Evolutionary conservation across 1,140 invertebrate genomes (phyloP).

Genomic region (Drosophila simulans): DNA sequence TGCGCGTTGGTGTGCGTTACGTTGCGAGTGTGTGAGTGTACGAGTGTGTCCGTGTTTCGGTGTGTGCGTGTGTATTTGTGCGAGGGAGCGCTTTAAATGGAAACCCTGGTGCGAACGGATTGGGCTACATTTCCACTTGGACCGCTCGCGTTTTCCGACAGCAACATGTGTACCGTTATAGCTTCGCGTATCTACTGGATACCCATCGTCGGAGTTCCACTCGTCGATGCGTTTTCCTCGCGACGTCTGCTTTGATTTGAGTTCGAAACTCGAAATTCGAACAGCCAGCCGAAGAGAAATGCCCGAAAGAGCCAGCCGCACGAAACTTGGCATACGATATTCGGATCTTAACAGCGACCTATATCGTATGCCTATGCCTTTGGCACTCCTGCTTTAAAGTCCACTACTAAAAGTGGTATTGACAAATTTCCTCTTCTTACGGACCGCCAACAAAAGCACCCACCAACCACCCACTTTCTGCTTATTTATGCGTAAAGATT

Average conservation of each 20-base stretch:
- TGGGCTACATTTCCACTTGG: conserved; percentile 74
- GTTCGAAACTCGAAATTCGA: conserved; percentile 61
- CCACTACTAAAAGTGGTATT: conserved; percentile 24
- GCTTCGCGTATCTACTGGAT: conserved; percentile 80
- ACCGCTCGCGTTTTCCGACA: conserved; percentile 60
- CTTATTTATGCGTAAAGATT: conserved; percentile 60
- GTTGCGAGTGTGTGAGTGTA: neutral
- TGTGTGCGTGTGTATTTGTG: conserved; percentile 28
- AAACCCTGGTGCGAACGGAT: conserved; percentile 73
- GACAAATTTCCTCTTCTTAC: conserved; percentile 37
- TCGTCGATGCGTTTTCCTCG: conserved; percentile 38
- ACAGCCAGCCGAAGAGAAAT: conserved; percentile 16
- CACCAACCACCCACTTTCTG: neutral
- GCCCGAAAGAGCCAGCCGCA: conserved; percentile 7
- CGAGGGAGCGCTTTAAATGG: conserved; percentile 64
- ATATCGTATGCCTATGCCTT: conserved; percentile 52
- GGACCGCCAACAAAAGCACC: neutral
- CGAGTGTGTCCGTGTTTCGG: conserved; percentile 1
- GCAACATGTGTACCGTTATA: conserved; percentile 80
- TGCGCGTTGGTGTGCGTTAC: conserved; percentile 7
- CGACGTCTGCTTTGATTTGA: conserved; percentile 55
- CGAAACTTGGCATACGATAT: conserved; percentile 66
- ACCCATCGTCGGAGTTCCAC: conserved; percentile 41
- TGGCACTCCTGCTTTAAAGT: conserved; percentile 26
- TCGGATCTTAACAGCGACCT: conserved; percentile 21